These are phyloP conservation scores for Rhagophthalmus giganteus DNA, from an alignment of 2,888 invertebrate species.

Conservation along the genomic window DNA sequence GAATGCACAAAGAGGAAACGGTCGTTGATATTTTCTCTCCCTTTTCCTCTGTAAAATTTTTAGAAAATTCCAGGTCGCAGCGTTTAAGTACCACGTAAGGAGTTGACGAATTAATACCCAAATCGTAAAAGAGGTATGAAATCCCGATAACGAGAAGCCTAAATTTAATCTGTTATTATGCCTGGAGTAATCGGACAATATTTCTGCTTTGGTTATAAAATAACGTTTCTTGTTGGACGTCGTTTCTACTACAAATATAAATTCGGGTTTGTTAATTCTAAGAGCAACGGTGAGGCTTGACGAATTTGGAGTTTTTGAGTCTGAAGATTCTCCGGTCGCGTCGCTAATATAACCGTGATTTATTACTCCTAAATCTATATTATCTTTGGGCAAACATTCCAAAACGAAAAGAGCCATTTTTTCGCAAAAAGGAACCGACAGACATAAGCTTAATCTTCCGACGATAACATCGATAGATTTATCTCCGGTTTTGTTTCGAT, in stretches of 20 bases:
- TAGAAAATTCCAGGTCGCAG: conserved; percentile 71
- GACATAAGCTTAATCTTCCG: conserved; percentile 71
- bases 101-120: conserved; percentile 46
- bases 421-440: conserved; percentile 72
- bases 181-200: conserved; percentile 70
- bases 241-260: conserved; percentile 73
- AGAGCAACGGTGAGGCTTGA: conserved; percentile 69
- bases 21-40: conserved; percentile 67
- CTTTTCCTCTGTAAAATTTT: conserved; percentile 65
- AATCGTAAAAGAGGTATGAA: conserved; percentile 59
- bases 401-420: conserved; percentile 53
- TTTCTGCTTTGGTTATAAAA: conserved; percentile 68
- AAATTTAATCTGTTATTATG: conserved; percentile 68
- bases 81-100: conserved; percentile 68
- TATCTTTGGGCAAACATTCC: conserved; percentile 59
- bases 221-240: conserved; percentile 59
- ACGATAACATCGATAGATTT: conserved; percentile 70
- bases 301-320: conserved; percentile 17
- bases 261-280: conserved; percentile 75
- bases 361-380: conserved; percentile 67
- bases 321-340: conserved; percentile 40
- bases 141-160: conserved; percentile 63
- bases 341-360: conserved; percentile 75
- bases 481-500: conserved; percentile 65
- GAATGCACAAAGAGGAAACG: conserved; percentile 70